These are phyloP conservation scores for Harpagoxenus sublaevis DNA, from an alignment of 2,888 invertebrate genomes.

Conservation along the genomic window DNA sequence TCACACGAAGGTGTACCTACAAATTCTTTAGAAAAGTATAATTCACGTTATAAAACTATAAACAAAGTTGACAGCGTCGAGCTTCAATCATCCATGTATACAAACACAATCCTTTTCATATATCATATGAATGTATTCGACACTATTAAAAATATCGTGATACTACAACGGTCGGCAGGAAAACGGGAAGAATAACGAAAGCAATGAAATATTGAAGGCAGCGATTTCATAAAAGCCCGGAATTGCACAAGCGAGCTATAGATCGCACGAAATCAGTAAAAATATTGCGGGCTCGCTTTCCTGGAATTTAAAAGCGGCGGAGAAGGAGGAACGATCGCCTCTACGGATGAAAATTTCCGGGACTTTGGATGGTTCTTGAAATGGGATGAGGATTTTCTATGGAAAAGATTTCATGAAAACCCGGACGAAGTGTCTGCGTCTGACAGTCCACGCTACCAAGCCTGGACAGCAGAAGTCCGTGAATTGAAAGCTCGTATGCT, in stretches of 20 bases:
- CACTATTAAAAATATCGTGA: slow-evolving; percentile 16
- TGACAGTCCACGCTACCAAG: slow-evolving; percentile 64
- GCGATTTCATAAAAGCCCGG: slow-evolving; percentile 35
- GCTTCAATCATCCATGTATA: background rate
- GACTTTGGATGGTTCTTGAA: slow-evolving; percentile 53
- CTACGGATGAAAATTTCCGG: slow-evolving; percentile 61
- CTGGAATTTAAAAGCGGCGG: slow-evolving; percentile 34
- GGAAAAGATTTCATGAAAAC: slow-evolving; percentile 66
- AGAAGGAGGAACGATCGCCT: slow-evolving; percentile 21
- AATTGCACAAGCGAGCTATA: slow-evolving; percentile 18
- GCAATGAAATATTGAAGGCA: slow-evolving; percentile 50
- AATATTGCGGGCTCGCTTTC: slow-evolving; percentile 45
- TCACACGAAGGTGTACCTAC: background rate
- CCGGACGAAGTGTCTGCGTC: slow-evolving; percentile 58
- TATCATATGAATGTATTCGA: background rate
- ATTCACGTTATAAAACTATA: background rate
- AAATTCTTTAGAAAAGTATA: background rate
- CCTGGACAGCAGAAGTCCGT: slow-evolving; percentile 68
- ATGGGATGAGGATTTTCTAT: slow-evolving; percentile 46
- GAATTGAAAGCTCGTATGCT: slow-evolving; percentile 64
- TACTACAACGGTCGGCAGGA: background rate
- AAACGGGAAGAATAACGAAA: slow-evolving; percentile 42
- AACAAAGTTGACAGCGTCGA: background rate
- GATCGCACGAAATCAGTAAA: slow-evolving; percentile 50
- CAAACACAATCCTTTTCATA: slow-evolving; percentile 4